phyloP scores from a whole-genome alignment of 2,113 vertebrate genomes.

The Ceyx melanurus region DNA sequence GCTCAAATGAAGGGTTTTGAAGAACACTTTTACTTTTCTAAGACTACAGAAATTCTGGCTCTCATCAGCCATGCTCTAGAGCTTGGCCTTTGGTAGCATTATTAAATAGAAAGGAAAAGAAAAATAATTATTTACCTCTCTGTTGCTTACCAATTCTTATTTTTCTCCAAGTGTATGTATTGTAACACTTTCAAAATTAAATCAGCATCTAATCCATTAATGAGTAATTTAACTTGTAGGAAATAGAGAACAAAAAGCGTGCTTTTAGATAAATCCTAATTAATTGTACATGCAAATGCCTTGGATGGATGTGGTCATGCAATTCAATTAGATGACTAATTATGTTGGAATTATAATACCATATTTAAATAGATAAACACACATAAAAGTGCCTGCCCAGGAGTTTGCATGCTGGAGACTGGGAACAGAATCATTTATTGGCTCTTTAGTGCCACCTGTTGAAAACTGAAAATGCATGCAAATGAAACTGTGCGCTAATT shows the following conservation, averaged over 20 bases:
- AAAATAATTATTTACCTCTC: background rate
- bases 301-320: conserved; percentile 60
- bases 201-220: conserved; percentile 45
- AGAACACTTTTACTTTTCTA: background rate
- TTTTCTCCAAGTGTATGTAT: background rate
- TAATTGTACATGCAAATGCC: conserved; percentile 63
- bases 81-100: background rate
- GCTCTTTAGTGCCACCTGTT: conserved; percentile 71
- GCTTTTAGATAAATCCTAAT: conserved; percentile 64
- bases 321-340: conserved; percentile 65
- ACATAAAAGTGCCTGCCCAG: conserved; percentile 47
- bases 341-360: conserved; percentile 47
- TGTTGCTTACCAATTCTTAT: background rate
- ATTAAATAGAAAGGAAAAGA: background rate
- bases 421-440: conserved; percentile 55
- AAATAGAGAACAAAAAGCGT: conserved; percentile 42
- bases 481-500: background rate
- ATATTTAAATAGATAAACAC: conserved; percentile 67
- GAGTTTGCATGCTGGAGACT: conserved; percentile 22
- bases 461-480: conserved; percentile 50
- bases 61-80: background rate
- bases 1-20: background rate
- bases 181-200: conserved; percentile 28
- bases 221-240: conserved; percentile 54
- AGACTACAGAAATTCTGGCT: background rate